Conservation (phyloP, 2,113 vertebrate genomes). For the Cyprinodon brontotheroides region DNA sequence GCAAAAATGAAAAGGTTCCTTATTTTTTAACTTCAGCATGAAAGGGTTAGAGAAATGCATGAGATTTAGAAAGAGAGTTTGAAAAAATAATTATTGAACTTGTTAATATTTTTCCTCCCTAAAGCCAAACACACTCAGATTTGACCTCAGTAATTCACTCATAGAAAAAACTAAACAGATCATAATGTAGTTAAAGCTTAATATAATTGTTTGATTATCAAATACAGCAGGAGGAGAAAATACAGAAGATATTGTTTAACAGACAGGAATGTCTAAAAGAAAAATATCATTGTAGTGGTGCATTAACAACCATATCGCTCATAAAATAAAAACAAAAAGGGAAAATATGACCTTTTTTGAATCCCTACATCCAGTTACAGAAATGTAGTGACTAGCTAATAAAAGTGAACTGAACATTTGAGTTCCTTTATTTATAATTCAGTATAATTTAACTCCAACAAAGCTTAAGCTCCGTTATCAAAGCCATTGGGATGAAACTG, state of each 20-base stretch:
- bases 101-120: neutral
- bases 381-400: neutral
- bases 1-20: constrained; percentile 14
- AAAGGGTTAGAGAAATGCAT: neutral
- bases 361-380: neutral
- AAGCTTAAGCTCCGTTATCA: neutral
- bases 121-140: neutral
- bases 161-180: neutral
- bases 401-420: neutral
- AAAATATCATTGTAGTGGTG: neutral
- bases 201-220: no score
- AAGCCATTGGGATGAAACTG: constrained; percentile 7
- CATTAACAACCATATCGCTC: neutral
- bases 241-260: neutral
- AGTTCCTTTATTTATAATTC: constrained; percentile 30
- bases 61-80: neutral
- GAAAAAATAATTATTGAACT: neutral
- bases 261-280: neutral
- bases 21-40: neutral
- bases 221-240: neutral
- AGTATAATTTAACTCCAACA: constrained; percentile 15
- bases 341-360: neutral
- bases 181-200: no score
- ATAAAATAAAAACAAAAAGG: neutral
- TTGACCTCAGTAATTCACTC: neutral